Conservation (phyloP, 2,888 invertebrate species). For the Elegia similella region DNA sequence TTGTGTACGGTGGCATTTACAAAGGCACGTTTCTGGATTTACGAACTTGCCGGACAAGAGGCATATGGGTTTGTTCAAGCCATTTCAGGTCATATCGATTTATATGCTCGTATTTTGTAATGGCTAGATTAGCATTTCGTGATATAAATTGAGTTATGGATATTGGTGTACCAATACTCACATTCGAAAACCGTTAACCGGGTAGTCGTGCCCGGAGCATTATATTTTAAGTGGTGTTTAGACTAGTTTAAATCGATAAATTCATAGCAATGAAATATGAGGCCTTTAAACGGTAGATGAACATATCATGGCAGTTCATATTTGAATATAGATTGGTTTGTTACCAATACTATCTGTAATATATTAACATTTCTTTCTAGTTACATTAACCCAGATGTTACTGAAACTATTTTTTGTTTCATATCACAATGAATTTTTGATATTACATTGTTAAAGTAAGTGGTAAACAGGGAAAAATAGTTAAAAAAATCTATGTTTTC, state of each 20-base stretch:
- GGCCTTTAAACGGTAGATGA: too few species aligned
- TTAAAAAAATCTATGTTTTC: too few species aligned
- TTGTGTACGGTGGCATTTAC: constrained; percentile 7
- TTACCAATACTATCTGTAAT: too few species aligned
- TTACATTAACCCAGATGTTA: too few species aligned
- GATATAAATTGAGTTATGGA: not conserved
- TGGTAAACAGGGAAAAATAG: too few species aligned
- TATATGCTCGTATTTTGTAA: not conserved
- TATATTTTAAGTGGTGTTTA: not conserved
- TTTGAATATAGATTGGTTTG: too few species aligned
- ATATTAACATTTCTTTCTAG: too few species aligned
- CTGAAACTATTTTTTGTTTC: too few species aligned
- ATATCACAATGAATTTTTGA: too few species aligned
- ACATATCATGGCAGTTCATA: too few species aligned
- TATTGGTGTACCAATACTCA: not conserved
- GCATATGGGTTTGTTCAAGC: not conserved
- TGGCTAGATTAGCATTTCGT: not conserved
- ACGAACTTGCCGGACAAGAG: not conserved
- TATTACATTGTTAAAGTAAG: too few species aligned
- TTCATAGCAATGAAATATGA: not conserved
- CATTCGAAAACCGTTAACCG: not conserved
- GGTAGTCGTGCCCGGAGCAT: not conserved
- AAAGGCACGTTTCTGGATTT: constrained; percentile 8
- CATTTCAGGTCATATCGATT: constrained; percentile 6
- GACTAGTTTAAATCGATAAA: not conserved